phyloP scores from a whole-genome alignment of 2,888 invertebrate genomes.

The Eupeodes luniger region DNA sequence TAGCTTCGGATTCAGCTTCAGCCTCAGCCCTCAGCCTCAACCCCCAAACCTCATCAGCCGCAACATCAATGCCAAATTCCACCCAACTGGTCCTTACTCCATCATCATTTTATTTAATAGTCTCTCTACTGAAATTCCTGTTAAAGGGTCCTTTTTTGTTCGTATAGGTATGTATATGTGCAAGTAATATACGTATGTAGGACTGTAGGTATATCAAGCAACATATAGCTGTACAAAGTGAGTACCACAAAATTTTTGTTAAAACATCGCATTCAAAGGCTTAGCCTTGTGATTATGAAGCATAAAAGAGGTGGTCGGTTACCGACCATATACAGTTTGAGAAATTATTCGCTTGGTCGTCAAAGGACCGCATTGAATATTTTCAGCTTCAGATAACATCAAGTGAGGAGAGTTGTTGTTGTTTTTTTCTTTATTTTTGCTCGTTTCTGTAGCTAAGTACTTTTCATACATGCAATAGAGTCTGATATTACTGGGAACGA shows the following conservation, averaged over 20 bases:
- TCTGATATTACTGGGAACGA: not conserved
- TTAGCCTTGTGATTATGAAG: conserved; percentile 46
- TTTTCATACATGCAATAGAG: conserved; percentile 24
- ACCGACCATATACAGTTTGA: conserved; percentile 37
- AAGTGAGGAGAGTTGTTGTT: conserved; percentile 33
- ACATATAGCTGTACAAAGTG: not conserved
- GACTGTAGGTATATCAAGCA: not conserved
- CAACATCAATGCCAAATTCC: conserved; percentile 38
- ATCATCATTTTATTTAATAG: conserved; percentile 13
- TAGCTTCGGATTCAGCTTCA: no score
- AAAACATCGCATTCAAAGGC: conserved; percentile 57
- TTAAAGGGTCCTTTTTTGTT: conserved; percentile 41
- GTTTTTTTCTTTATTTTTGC: not conserved
- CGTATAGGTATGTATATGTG: not conserved
- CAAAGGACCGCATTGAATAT: conserved; percentile 47
- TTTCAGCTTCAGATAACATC: conserved; percentile 56
- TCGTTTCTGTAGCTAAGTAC: not conserved
- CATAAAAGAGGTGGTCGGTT: conserved; percentile 29
- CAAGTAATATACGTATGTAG: not conserved
- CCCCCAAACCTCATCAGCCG: not conserved
- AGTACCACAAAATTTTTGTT: conserved; percentile 59
- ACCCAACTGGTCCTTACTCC: conserved; percentile 23
- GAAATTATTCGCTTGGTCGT: conserved; percentile 57
- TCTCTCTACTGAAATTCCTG: conserved; percentile 33
- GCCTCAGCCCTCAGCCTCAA: not conserved